Percentiles rank a stretch among this genome's conserved stretches.
phyloP scores from a whole-genome alignment of 64 coral and sea anemone species.

The Montipora cactus region DNA sequence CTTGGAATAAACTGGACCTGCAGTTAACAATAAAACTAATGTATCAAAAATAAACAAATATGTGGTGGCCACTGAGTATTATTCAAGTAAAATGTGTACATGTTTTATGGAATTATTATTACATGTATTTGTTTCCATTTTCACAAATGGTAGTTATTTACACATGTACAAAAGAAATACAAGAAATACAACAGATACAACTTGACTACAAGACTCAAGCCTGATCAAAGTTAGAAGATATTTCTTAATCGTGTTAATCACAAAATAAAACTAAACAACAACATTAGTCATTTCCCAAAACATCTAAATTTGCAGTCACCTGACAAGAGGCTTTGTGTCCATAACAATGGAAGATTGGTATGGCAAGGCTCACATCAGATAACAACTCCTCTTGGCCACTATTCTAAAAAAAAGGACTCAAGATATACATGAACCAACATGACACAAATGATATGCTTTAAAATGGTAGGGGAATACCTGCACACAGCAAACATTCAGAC shows the following conservation, averaged over 20 bases:
- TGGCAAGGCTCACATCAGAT: conserved; percentile 39
- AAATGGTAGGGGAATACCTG: neutral
- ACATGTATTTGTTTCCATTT: no score
- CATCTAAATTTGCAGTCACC: conserved; percentile 40
- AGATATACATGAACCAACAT: neutral
- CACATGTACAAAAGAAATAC: no score
- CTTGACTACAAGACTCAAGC: no score
- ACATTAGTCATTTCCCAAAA: conserved; percentile 4
- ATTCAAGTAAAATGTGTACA: neutral
- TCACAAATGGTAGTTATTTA: no score
- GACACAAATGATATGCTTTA: neutral
- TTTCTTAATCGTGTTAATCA: neutral
- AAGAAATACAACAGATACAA: neutral
- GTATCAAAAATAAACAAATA: conserved; percentile 13
- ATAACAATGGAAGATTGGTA: conserved; percentile 90
- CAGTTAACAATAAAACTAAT: neutral
- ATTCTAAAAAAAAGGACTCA: conserved; percentile 11
- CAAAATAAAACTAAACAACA: neutral
- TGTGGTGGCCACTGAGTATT: neutral
- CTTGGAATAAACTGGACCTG: conserved; percentile 74
- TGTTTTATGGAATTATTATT: no score
- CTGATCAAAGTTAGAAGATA: neutral
- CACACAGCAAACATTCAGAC: neutral
- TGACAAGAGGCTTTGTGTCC: conserved; percentile 82
- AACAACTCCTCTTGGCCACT: conserved; percentile 63